Conservation (phyloP, 2,888 invertebrate genomes). For the Amphipoea oculea region DNA sequence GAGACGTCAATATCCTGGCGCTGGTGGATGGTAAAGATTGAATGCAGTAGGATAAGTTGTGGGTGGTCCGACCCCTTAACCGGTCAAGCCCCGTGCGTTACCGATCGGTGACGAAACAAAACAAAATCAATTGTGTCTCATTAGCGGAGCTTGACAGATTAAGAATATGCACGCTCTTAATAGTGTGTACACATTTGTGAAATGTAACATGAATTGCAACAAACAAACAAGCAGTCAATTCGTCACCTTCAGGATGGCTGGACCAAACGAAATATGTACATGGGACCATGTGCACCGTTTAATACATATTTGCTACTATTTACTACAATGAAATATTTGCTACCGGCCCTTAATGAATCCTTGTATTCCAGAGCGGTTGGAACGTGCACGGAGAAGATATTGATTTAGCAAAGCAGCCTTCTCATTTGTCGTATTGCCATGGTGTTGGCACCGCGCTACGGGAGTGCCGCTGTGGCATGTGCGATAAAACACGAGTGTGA, state of each 20-base stretch:
- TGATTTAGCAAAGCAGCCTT: slow-evolving; percentile 52
- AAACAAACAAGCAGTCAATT: neutral
- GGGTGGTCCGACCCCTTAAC: neutral
- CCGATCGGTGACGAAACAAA: no score
- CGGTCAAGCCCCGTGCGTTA: no score
- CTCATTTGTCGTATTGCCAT: slow-evolving; percentile 75
- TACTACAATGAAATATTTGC: no score
- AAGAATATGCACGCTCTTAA: neutral
- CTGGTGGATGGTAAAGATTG: neutral
- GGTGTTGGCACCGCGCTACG: slow-evolving; percentile 71
- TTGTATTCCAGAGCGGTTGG: slow-evolving; percentile 80
- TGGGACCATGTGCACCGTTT: no score
- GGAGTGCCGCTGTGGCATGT: slow-evolving; percentile 79
- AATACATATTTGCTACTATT: no score
- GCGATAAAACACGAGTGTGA: slow-evolving; percentile 68
- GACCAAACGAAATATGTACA: no score
- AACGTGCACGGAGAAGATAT: slow-evolving; percentile 56
- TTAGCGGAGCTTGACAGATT: no score
- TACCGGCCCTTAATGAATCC: neutral
- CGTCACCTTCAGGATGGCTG: no score
- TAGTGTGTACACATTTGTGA: neutral
- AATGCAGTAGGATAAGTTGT: neutral
- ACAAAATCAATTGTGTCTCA: no score
- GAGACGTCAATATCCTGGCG: neutral
- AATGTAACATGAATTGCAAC: neutral